Evolutionary conservation across 1,140 invertebrate genomes (phyloP).

Genomic region (Helicoverpa zea): DNA sequence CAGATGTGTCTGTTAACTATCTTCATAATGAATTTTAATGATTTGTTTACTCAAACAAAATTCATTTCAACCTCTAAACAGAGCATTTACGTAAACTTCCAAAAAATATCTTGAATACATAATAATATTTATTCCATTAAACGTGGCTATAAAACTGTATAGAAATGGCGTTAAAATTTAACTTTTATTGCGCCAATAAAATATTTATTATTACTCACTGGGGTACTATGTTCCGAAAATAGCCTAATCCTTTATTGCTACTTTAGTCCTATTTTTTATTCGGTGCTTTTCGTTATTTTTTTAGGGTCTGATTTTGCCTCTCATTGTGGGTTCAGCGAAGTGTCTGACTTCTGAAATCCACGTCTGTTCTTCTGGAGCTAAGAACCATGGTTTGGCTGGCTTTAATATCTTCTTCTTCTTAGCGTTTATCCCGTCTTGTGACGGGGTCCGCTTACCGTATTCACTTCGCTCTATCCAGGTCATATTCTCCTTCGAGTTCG

Average conservation of each 20-base stretch:
- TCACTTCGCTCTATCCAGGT: too few relatives aligned
- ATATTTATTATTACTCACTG: slow-evolving; percentile 22
- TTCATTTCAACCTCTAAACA: neutral
- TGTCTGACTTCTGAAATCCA: too few relatives aligned
- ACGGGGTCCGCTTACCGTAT: too few relatives aligned
- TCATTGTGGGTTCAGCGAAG: too few relatives aligned
- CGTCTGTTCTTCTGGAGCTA: too few relatives aligned
- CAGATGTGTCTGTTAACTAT: too few relatives aligned
- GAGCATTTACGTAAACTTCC: slow-evolving; percentile 16
- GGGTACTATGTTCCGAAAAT: neutral
- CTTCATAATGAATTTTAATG: neutral
- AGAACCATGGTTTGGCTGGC: too few relatives aligned
- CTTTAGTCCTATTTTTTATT: too few relatives aligned
- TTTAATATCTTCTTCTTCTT: too few relatives aligned
- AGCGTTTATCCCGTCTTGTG: too few relatives aligned
- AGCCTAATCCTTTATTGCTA: too few relatives aligned
- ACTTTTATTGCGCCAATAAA: slow-evolving; percentile 51
- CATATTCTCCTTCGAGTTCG: too few relatives aligned
- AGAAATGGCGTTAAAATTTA: slow-evolving; percentile 44
- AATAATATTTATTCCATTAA: slow-evolving; percentile 52
- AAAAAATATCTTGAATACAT: slow-evolving; percentile 25
- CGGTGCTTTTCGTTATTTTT: neutral
- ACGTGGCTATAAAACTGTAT: slow-evolving; percentile 37
- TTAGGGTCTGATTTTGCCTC: neutral
- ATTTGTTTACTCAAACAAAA: neutral